These are phyloP conservation scores for Pseudochirops corinnae DNA, from an alignment of 2,797 vertebrate genomes.

Conservation along the genomic window DNA sequence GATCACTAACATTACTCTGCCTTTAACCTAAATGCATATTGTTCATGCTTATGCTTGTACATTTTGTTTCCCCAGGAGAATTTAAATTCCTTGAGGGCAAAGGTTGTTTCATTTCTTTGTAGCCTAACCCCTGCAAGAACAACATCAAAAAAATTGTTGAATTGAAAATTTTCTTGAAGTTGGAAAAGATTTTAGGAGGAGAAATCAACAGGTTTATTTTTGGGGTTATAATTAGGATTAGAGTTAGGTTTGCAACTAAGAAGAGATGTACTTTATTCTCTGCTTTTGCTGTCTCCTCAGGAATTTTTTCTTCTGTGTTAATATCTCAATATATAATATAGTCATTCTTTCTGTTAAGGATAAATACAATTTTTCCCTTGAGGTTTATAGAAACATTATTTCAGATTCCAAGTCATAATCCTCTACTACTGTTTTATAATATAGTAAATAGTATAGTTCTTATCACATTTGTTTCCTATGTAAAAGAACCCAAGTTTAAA, in stretches of 20 bases:
- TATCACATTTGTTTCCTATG: background rate
- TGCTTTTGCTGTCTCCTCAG: background rate
- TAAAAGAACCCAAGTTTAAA: background rate
- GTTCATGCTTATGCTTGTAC: background rate
- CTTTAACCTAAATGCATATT: background rate
- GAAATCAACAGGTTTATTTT: background rate
- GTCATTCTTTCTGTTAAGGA: background rate
- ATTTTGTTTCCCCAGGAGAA: background rate
- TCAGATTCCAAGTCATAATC: background rate
- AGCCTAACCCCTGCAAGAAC: background rate
- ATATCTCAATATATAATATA: background rate
- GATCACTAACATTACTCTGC: background rate
- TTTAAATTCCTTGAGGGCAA: background rate
- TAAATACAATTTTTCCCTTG: background rate
- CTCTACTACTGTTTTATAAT: background rate
- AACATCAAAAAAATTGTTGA: background rate
- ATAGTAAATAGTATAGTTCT: background rate
- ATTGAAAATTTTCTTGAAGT: background rate
- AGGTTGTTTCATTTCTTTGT: background rate
- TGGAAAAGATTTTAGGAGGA: background rate
- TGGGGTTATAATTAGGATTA: background rate
- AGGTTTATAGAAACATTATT: background rate
- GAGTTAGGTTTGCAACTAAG: background rate
- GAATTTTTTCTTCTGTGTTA: background rate
- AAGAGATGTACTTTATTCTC: background rate